These are phyloP conservation scores for Cantharis flavilabris DNA, from an alignment of 2,888 invertebrate genomes.

Conservation along the genomic window DNA sequence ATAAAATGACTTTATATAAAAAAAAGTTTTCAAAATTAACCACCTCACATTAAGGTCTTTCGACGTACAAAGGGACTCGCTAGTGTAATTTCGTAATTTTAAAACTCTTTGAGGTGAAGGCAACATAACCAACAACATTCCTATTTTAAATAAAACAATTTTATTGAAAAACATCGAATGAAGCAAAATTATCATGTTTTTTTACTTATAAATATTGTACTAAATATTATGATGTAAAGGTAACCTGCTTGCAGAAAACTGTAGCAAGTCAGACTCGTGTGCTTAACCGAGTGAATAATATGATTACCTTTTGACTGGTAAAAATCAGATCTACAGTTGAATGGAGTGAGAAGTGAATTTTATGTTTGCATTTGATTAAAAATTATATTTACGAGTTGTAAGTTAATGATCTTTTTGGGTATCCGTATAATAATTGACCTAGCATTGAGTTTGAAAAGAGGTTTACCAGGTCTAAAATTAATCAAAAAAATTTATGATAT, in stretches of 20 bases:
- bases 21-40: not conserved
- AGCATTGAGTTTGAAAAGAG: not conserved
- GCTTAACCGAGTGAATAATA: not conserved
- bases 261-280: not conserved
- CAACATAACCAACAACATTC: too few species aligned
- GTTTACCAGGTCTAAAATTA: not conserved
- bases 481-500: not conserved
- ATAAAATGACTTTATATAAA: too few species aligned
- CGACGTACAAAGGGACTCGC: too few species aligned
- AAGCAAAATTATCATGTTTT: not conserved
- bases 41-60: too few species aligned
- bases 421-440: not conserved
- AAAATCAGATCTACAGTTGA: not conserved
- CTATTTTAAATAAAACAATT: too few species aligned
- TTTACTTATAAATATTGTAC: not conserved
- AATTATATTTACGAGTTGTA: not conserved
- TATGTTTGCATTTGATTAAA: not conserved
- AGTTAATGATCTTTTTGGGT: not conserved
- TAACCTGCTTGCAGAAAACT: not conserved
- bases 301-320: not conserved
- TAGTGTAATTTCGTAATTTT: too few species aligned
- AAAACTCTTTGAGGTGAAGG: too few species aligned
- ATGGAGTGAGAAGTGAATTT: not conserved
- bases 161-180: too few species aligned
- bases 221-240: not conserved